Evolutionary conservation across 2,113 vertebrate genomes (phyloP).

Genomic region (Egretta garzetta): DNA sequence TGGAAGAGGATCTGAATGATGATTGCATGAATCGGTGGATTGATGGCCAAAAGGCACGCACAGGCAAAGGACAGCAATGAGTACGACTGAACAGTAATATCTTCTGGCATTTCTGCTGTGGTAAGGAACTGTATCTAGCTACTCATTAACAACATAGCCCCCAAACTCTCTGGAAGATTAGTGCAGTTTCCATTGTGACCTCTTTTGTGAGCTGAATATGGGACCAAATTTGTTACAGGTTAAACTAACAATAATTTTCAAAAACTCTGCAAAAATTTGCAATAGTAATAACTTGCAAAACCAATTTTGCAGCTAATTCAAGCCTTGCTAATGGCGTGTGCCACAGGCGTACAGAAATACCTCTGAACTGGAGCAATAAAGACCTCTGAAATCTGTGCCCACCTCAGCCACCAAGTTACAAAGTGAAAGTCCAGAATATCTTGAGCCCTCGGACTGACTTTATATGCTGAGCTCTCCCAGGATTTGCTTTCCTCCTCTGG

Average conservation of each 20-base stretch:
- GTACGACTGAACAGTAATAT: neutral
- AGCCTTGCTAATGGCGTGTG: neutral
- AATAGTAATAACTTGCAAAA: neutral
- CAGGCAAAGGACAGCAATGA: neutral
- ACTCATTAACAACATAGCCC: neutral
- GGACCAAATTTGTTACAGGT: neutral
- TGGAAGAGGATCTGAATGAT: neutral
- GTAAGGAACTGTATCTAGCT: neutral
- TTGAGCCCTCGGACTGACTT: neutral
- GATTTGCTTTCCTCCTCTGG: accelerated
- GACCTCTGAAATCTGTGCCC: neutral
- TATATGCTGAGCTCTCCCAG: neutral
- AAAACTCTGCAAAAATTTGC: neutral
- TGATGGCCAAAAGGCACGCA: neutral
- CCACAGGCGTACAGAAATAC: neutral
- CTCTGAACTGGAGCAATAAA: neutral
- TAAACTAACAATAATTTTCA: neutral
- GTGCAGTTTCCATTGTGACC: neutral
- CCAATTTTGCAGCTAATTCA: neutral
- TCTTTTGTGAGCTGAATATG: accelerated
- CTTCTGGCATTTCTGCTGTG: neutral
- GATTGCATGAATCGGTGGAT: accelerated
- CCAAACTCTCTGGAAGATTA: neutral
- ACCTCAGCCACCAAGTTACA: neutral
- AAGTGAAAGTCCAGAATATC: neutral